Evolutionary conservation across 2,113 vertebrate genomes (phyloP).

Genomic region (Bubo blakistoni): DNA sequence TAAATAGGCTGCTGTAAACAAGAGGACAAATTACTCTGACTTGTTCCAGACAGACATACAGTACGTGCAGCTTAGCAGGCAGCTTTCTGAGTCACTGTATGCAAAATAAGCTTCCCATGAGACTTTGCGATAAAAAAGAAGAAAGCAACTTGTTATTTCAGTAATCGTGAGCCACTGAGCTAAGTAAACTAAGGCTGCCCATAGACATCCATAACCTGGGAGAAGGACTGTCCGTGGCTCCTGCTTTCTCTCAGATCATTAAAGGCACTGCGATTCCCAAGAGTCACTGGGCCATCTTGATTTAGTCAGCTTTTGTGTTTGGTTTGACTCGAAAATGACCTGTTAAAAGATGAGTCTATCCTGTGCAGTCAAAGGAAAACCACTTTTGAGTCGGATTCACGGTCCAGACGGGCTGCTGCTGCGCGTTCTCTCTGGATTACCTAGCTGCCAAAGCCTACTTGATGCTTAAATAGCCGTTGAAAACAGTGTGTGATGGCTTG

Average conservation of each 20-base stretch:
- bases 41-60: conserved; percentile 61
- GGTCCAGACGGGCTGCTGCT: background rate
- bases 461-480: background rate
- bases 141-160: conserved; percentile 55
- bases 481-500: background rate
- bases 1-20: conserved; percentile 68
- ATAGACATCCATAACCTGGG: background rate
- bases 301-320: background rate
- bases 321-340: background rate
- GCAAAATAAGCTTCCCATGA: conserved; percentile 61
- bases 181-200: background rate
- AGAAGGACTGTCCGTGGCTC: background rate
- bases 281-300: background rate
- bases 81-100: conserved; percentile 67
- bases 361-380: background rate
- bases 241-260: background rate
- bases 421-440: background rate
- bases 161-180: background rate
- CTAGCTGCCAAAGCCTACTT: background rate
- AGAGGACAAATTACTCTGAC: conserved; percentile 58
- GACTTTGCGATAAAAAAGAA: conserved; percentile 47
- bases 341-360: background rate
- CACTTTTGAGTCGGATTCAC: background rate
- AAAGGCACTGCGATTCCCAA: background rate
- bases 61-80: conserved; percentile 70